A percentile compares a stretch with the other conserved stretches of the same genome.
Evolutionary conservation across 2,797 vertebrate species (phyloP).

Genomic region (Notolabrus celidotus): DNA sequence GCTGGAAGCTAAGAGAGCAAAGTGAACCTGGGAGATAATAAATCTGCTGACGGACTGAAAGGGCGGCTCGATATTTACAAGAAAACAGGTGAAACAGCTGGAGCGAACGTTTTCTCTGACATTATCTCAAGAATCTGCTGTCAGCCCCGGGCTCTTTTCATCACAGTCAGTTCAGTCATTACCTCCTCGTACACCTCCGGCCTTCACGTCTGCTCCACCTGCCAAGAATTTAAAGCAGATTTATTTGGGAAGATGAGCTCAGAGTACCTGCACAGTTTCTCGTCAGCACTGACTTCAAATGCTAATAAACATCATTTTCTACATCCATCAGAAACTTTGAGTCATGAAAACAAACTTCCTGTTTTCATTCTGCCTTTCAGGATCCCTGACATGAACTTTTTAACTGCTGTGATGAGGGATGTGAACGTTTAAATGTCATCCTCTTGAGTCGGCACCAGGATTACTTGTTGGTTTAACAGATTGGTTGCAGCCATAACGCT

Average conservation of each 20-base stretch:
- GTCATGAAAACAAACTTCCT: background rate
- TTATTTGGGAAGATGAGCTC: background rate
- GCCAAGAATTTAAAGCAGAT: slow-evolving; percentile 19
- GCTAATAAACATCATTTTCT: background rate
- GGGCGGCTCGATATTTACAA: slow-evolving; percentile 35
- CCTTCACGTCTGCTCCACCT: slow-evolving; percentile 17
- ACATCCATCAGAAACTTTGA: background rate
- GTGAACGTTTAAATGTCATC: too few relatives aligned
- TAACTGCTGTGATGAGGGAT: background rate
- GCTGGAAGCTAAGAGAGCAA: background rate
- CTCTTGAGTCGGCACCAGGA: too few relatives aligned
- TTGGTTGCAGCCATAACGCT: too few relatives aligned
- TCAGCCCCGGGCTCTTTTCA: background rate
- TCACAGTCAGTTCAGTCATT: slow-evolving; percentile 22
- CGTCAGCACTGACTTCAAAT: background rate
- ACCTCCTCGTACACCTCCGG: background rate
- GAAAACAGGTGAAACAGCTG: slow-evolving; percentile 13
- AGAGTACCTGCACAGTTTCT: background rate
- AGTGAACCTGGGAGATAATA: slow-evolving; percentile 3
- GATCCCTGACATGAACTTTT: background rate
- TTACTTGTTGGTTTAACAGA: too few relatives aligned
- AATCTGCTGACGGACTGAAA: slow-evolving; percentile 29
- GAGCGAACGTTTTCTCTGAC: slow-evolving; percentile 23
- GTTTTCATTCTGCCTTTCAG: background rate
- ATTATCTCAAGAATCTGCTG: slow-evolving; percentile 34